Percentiles rank a stretch among this genome's conserved stretches.
phyloP scores from a whole-genome alignment of 35 echinoderm and acorn worm genomes.

The Ophiothrix spiculata region DNA sequence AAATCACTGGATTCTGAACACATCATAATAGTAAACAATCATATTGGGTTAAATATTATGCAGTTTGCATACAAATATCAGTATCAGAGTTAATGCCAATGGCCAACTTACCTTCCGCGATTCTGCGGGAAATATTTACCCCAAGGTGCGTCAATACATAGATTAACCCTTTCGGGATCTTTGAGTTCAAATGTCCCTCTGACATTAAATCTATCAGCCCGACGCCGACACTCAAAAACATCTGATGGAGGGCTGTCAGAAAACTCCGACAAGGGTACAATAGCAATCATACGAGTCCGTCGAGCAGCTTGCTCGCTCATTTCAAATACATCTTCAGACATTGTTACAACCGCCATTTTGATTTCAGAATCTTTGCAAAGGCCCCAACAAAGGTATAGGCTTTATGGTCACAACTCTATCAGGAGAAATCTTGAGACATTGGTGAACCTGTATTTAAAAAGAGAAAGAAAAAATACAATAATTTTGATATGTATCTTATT shows the following conservation, averaged over 20 bases:
- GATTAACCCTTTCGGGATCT: not conserved
- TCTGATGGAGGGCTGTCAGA: not conserved
- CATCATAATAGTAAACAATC: too few species aligned
- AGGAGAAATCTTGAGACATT: too few species aligned
- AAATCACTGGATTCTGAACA: too few species aligned
- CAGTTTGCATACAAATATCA: too few species aligned
- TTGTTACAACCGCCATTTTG: not conserved
- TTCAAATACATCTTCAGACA: not conserved
- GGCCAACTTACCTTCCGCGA: not conserved
- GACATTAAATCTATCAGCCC: slow-evolving; percentile 3
- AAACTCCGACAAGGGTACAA: not conserved
- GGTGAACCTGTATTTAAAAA: too few species aligned
- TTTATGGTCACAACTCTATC: too few species aligned
- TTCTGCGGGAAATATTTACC: slow-evolving; percentile 1
- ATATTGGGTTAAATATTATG: too few species aligned
- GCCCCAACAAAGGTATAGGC: too few species aligned
- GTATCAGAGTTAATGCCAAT: too few species aligned
- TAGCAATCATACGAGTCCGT: slow-evolving; percentile 8
- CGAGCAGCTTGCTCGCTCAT: slow-evolving; percentile 3
- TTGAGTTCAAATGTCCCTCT: not conserved
- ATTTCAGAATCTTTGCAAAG: too few species aligned
- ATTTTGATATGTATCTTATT: too few species aligned
- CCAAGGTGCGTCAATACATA: not conserved
- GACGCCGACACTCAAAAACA: not conserved
- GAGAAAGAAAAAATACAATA: too few species aligned